Conservation (phyloP, 2,888 invertebrate species). For the Yponomeuta evonymella region DNA sequence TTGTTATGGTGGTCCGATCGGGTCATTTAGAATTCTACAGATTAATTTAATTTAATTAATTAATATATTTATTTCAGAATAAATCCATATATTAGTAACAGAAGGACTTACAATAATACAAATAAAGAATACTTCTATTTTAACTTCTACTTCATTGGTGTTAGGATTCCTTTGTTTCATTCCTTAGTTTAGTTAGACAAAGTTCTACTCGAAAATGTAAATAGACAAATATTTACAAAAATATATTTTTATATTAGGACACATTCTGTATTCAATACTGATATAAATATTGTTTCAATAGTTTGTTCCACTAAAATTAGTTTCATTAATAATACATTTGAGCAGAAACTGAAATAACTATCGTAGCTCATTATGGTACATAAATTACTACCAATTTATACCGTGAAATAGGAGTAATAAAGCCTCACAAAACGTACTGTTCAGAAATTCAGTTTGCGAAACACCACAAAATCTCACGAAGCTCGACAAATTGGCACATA, state of each 20-base stretch:
- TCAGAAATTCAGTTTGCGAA: not conserved
- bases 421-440: not conserved
- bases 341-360: not conserved
- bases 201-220: not conserved
- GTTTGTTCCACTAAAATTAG: not conserved
- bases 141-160: slow-evolving; percentile 9
- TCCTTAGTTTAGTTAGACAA: not conserved
- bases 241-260: not conserved
- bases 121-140: not conserved
- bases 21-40: too few relatives aligned
- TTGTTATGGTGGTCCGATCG: too few relatives aligned
- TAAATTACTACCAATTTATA: not conserved
- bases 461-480: slow-evolving; percentile 15
- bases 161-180: not conserved
- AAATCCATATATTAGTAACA: too few relatives aligned
- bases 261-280: not conserved
- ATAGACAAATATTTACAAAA: slow-evolving; percentile 2
- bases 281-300: not conserved
- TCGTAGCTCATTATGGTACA: not conserved
- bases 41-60: too few relatives aligned
- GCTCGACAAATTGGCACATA: slow-evolving; percentile 23
- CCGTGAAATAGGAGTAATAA: not conserved
- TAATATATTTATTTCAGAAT: too few relatives aligned
- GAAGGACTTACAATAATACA: not conserved
- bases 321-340: not conserved